These are phyloP conservation scores for Iphiclides podalirius DNA, from an alignment of 2,888 invertebrate genomes.

Conservation along the genomic window DNA sequence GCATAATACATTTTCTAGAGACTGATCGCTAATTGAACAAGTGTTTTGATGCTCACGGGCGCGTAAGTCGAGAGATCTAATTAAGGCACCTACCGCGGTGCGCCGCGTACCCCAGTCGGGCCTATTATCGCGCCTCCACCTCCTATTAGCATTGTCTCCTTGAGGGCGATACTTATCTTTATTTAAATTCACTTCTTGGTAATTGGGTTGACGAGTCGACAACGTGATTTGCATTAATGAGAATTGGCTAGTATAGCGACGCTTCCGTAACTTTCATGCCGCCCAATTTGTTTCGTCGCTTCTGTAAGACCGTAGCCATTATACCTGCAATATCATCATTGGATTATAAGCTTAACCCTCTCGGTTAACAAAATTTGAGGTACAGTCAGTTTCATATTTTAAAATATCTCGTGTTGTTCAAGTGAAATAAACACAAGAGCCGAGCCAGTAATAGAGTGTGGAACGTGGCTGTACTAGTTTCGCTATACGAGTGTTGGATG, in stretches of 20 bases:
- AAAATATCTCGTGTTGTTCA: too few species aligned
- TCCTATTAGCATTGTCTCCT: conserved; percentile 80
- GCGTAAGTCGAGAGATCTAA: conserved; percentile 74
- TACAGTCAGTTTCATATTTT: too few species aligned
- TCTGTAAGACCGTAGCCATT: conserved; percentile 50
- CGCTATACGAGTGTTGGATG: conserved; percentile 17
- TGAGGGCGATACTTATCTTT: conserved; percentile 80
- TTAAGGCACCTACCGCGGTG: conserved; percentile 72
- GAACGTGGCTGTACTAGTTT: conserved; percentile 18
- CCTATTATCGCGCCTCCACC: conserved; percentile 77
- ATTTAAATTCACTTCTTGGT: conserved; percentile 81
- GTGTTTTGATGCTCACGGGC: conserved; percentile 70
- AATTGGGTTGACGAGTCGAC: conserved; percentile 81
- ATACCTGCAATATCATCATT: conserved; percentile 4
- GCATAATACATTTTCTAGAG: conserved; percentile 61
- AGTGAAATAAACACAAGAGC: too few species aligned
- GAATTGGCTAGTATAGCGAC: conserved; percentile 68
- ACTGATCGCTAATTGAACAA: conserved; percentile 76
- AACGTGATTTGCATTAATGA: conserved; percentile 81
- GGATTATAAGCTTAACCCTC: conserved; percentile 1
- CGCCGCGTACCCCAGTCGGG: conserved; percentile 53
- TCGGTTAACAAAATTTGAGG: not conserved
- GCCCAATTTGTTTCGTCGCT: conserved; percentile 70
- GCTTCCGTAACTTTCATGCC: conserved; percentile 59
- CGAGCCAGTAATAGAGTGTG: too few species aligned